Percentiles rank a stretch among this genome's conserved stretches.
Evolutionary conservation across 2,113 vertebrate species (phyloP).

Genomic region (Tachycineta bicolor): DNA sequence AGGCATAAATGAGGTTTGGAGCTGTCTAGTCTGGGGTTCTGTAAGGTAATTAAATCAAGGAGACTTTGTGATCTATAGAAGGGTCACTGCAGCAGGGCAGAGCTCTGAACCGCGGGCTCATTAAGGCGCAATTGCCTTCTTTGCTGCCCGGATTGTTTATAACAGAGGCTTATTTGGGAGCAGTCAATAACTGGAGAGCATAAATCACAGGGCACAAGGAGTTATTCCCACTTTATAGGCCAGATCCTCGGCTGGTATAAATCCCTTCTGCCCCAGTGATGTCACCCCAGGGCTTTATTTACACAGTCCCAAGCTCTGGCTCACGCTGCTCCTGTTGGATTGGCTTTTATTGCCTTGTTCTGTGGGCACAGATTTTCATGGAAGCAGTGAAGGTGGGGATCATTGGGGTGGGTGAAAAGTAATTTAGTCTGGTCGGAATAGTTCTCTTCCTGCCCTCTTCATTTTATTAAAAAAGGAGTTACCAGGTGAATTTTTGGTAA

Average conservation of each 20-base stretch:
- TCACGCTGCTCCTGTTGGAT: background rate
- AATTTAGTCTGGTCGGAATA: background rate
- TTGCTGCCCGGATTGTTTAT: slow-evolving; percentile 1
- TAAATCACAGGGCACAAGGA: slow-evolving; percentile 35
- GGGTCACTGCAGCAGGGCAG: slow-evolving; percentile 48
- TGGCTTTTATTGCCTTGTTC: background rate
- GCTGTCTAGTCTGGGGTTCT: slow-evolving; percentile 36
- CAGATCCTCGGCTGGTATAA: slow-evolving; percentile 27
- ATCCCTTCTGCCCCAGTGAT: background rate
- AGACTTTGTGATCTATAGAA: slow-evolving; percentile 17
- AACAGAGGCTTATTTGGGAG: background rate
- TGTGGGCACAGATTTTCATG: background rate
- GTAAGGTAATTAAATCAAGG: slow-evolving; percentile 40
- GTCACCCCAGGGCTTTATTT: slow-evolving; percentile 18
- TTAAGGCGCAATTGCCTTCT: background rate
- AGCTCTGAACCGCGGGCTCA: slow-evolving; percentile 29
- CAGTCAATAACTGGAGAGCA: slow-evolving; percentile 30
- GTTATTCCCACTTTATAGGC: slow-evolving; percentile 2
- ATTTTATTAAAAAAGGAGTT: background rate
- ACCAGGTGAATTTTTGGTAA: background rate
- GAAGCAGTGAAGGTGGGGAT: background rate
- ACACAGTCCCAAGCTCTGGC: background rate
- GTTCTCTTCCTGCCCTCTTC: background rate
- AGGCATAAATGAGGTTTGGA: slow-evolving; percentile 40
- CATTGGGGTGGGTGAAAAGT: background rate